Evolutionary conservation across 2,888 invertebrate species (phyloP).

Genomic region (Meteorus colon): DNA sequence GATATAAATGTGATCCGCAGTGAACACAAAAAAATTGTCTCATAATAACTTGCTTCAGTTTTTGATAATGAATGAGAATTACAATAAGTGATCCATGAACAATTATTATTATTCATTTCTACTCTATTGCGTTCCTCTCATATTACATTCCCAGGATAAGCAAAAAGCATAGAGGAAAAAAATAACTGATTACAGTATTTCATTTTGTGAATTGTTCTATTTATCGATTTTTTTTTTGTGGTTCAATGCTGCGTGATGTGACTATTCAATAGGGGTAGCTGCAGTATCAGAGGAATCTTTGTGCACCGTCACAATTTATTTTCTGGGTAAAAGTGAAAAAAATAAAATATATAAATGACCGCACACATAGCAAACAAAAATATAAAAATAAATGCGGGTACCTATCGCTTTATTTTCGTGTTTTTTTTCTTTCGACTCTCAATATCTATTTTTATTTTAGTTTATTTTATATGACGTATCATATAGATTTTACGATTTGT

Average conservation of each 20-base stretch:
- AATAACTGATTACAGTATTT: background rate
- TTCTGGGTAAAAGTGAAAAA: background rate
- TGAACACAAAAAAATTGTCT: too few relatives aligned
- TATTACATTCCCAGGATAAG: background rate
- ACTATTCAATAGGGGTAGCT: background rate
- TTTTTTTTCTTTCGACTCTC: background rate
- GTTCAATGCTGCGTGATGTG: background rate
- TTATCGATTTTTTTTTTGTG: background rate
- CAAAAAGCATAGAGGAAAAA: background rate
- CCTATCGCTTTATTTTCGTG: background rate
- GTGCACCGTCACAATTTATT: background rate
- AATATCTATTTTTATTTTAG: background rate
- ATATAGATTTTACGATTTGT: slow-evolving; percentile 28
- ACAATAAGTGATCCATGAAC: too few relatives aligned
- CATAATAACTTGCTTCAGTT: too few relatives aligned
- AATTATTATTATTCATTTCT: too few relatives aligned
- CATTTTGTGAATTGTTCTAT: background rate
- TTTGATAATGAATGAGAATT: too few relatives aligned
- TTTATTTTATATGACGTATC: slow-evolving; percentile 3
- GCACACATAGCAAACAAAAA: background rate
- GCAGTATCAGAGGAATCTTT: background rate
- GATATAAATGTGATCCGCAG: too few relatives aligned
- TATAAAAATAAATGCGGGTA: background rate
- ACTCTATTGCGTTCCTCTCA: too few relatives aligned
- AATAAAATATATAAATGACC: background rate